Conservation (phyloP, 2,888 invertebrate species). For the Phragmatobia fuliginosa region DNA sequence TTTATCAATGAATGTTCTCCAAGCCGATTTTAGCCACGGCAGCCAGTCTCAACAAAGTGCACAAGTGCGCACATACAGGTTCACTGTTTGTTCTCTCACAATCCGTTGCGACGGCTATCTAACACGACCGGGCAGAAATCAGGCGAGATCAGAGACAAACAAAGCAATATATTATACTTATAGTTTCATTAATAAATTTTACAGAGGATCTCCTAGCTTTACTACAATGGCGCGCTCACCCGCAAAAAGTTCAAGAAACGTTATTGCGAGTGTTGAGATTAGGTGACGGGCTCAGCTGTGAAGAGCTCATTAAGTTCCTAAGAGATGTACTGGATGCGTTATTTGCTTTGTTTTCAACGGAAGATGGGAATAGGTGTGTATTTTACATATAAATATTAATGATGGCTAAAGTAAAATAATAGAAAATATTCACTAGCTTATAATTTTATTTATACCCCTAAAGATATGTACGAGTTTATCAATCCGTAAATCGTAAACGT, state of each 20-base stretch:
- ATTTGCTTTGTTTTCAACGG: conserved; percentile 97
- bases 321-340: conserved; percentile 97
- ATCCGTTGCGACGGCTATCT: neutral
- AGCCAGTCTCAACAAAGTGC: too few species aligned
- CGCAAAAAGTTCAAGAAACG: conserved; percentile 95
- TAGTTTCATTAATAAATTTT: neutral
- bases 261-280: conserved; percentile 92
- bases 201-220: conserved; percentile 94
- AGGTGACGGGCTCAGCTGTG: conserved; percentile 93
- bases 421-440: too few species aligned
- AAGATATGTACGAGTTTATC: too few species aligned
- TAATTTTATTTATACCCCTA: too few species aligned
- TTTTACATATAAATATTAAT: neutral
- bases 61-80: too few species aligned
- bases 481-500: too few species aligned
- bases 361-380: conserved; percentile 92
- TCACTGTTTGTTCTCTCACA: too few species aligned
- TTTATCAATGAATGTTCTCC: too few species aligned
- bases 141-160: too few species aligned
- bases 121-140: too few species aligned
- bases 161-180: neutral
- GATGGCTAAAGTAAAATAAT: too few species aligned
- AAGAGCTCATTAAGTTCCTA: conserved; percentile 97
- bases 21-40: too few species aligned
- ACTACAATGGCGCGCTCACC: conserved; percentile 96